Evolutionary conservation across 2,797 vertebrate genomes (phyloP).

Genomic region (Spinibarbus caldwelli): DNA sequence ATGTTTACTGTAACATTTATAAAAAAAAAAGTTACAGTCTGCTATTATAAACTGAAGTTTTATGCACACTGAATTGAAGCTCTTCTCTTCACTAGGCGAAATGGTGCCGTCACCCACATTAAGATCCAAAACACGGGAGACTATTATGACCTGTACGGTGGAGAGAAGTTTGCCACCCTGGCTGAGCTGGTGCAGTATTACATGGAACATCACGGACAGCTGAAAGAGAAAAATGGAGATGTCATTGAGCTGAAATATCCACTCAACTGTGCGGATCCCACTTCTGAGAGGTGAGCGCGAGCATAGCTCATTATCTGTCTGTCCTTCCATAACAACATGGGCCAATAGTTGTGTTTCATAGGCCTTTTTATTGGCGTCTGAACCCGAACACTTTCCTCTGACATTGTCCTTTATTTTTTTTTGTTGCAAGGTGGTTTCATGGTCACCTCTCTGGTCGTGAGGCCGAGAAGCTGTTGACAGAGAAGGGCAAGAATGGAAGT

Average conservation of each 20-base stretch:
- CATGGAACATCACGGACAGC: conserved; percentile 97
- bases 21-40: not conserved
- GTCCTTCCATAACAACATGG: not conserved
- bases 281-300: conserved; percentile 90
- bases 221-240: conserved; percentile 97
- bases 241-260: conserved; percentile 98
- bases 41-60: not conserved
- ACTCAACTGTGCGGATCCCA: conserved; percentile 96
- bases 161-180: conserved; percentile 97
- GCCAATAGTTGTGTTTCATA: not conserved
- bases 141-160: conserved; percentile 96
- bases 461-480: conserved; percentile 95
- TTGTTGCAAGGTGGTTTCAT: conserved; percentile 90
- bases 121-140: conserved; percentile 99
- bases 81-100: conserved; percentile 79
- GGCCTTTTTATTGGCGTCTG: not conserved
- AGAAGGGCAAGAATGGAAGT: conserved; percentile 97
- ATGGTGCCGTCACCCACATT: conserved; percentile 97
- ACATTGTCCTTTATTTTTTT: not conserved
- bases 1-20: not conserved
- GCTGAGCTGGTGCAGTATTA: conserved; percentile 98
- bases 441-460: conserved; percentile 96
- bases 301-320: not conserved
- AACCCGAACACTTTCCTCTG: not conserved
- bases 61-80: not conserved